These are phyloP conservation scores for Ips typographus DNA, from an alignment of 1,140 invertebrate species.

Conservation along the genomic window DNA sequence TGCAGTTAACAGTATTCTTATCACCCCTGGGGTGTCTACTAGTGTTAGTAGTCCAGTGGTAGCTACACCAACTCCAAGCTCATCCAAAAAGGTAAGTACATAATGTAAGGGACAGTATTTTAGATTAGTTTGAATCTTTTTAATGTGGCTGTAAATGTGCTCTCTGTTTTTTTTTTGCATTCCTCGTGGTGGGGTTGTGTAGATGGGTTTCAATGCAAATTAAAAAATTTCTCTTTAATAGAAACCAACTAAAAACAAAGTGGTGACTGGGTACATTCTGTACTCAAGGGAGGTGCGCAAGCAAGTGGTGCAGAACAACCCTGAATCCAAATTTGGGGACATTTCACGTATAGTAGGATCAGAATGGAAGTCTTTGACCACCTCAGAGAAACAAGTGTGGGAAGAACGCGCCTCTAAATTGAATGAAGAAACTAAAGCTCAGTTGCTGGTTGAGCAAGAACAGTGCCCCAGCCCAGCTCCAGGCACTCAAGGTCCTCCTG, in stretches of 20 bases:
- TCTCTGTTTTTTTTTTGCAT: too few species aligned
- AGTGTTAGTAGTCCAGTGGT: constrained; percentile 13
- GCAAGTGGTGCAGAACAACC: constrained; percentile 83
- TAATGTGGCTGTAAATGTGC: too few species aligned
- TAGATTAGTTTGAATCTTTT: too few species aligned
- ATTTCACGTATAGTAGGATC: constrained; percentile 96
- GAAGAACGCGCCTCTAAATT: constrained; percentile 87
- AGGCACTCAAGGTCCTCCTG: constrained; percentile 34
- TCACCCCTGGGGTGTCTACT: constrained; percentile 3
- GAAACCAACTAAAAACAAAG: constrained; percentile 80
- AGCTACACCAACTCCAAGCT: constrained; percentile 9
- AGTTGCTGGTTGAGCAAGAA: constrained; percentile 55
- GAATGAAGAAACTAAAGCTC: constrained; percentile 77
- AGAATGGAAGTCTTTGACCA: constrained; percentile 91
- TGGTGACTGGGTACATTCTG: constrained; percentile 97
- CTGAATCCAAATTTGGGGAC: constrained; percentile 94
- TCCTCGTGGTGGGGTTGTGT: too few species aligned
- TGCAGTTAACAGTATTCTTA: constrained; percentile 40
- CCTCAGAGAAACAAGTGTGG: constrained; percentile 87
- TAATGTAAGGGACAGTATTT: too few species aligned
- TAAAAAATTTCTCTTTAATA: constrained; percentile 39
- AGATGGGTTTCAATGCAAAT: too few species aligned
- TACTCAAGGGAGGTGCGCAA: constrained; percentile 97
- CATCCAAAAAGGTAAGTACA: constrained; percentile 26
- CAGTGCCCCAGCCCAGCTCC: constrained; percentile 50